Evolutionary conservation across 35 echinoderm and acorn worm species (phyloP).

Genomic region (Ophiothrix spiculata): DNA sequence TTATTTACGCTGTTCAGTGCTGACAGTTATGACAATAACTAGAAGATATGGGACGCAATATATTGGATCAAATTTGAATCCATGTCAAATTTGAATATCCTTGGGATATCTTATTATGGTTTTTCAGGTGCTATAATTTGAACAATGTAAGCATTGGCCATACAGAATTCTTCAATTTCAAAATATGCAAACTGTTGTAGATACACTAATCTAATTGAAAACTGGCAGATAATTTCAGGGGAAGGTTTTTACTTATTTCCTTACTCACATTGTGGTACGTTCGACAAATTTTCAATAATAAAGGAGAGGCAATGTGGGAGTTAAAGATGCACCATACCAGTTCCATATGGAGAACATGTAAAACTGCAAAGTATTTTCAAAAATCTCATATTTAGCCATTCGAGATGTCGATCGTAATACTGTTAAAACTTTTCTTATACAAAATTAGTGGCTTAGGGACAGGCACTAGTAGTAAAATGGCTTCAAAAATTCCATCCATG

Average conservation of each 20-base stretch:
- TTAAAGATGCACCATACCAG: not conserved
- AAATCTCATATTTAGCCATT: no score
- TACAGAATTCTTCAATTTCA: not conserved
- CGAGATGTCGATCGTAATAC: no score
- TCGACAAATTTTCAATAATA: not conserved
- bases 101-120: not conserved
- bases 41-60: not conserved
- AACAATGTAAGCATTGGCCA: slow-evolving; percentile 2
- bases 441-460: no score
- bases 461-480: no score
- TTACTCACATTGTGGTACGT: not conserved
- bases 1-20: not conserved
- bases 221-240: not conserved
- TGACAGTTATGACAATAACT: slow-evolving; percentile 13
- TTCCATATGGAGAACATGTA: not conserved
- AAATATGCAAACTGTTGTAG: not conserved
- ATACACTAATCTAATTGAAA: not conserved
- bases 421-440: no score
- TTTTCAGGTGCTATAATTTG: not conserved
- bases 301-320: not conserved
- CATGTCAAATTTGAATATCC: not conserved
- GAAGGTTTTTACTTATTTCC: not conserved
- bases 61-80: not conserved
- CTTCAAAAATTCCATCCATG: no score
- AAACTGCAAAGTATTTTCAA: not conserved